Percentiles rank a stretch among this genome's conserved stretches.
Conservation (phyloP, 35 echinoderm and acorn worm genomes). For the Ptychodera flava region DNA sequence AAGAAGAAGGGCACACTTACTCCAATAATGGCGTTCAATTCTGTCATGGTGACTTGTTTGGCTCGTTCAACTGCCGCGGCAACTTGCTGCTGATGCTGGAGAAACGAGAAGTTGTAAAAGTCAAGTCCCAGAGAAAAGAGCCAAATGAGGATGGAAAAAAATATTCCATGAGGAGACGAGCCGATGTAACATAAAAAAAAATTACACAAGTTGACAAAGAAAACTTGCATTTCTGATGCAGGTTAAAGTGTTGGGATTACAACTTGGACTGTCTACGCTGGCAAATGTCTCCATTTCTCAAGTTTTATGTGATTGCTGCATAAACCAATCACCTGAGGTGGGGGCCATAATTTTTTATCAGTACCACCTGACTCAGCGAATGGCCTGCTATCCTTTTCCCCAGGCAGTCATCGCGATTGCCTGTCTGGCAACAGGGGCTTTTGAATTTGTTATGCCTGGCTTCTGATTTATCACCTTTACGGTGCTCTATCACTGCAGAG, state of each 20-base stretch:
- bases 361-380: neutral
- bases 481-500: neutral
- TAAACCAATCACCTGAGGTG: neutral
- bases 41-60: constrained; percentile 99
- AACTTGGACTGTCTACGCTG: no score
- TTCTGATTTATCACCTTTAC: neutral
- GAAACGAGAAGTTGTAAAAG: neutral
- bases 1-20: constrained; percentile 70
- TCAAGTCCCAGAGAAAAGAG: no score
- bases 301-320: neutral
- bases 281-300: neutral
- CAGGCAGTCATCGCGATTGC: neutral
- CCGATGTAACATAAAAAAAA: no score
- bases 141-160: no score
- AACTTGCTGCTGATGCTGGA: constrained; percentile 96
- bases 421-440: neutral
- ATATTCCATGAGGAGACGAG: no score
- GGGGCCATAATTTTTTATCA: neutral
- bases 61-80: constrained; percentile 94
- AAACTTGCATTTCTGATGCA: no score
- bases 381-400: neutral
- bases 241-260: no score
- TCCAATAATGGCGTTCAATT: constrained; percentile 99
- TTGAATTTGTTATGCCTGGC: neutral
- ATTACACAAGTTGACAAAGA: no score